These are phyloP conservation scores for Penaeus vannamei DNA, from an alignment of 1,140 invertebrate species.

Conservation along the genomic window DNA sequence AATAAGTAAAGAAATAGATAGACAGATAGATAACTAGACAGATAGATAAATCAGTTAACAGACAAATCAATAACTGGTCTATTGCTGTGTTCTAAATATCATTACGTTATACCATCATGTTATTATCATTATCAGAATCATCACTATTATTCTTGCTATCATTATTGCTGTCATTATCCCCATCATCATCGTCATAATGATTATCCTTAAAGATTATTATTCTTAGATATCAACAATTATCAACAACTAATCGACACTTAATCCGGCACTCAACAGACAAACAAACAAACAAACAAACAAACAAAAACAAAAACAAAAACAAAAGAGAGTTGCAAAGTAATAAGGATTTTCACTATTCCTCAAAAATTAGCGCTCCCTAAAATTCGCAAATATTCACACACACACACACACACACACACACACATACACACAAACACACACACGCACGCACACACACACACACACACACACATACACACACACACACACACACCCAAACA, in stretches of 20 bases:
- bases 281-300: too few relatives aligned
- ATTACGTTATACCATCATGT: too few relatives aligned
- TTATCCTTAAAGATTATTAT: too few relatives aligned
- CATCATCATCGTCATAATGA: too few relatives aligned
- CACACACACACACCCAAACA: neutral
- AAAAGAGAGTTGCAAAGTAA: neutral
- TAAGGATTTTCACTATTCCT: neutral
- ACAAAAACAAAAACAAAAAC: too few relatives aligned
- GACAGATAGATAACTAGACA: neutral
- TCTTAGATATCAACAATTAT: too few relatives aligned
- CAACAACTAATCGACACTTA: too few relatives aligned
- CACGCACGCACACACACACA: neutral
- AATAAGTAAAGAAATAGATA: neutral
- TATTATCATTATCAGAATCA: too few relatives aligned
- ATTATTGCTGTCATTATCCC: too few relatives aligned
- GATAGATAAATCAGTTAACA: neutral
- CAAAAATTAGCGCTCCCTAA: neutral
- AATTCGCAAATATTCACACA: neutral
- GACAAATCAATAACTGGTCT: neutral
- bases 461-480: neutral
- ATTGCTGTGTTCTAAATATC: too few relatives aligned
- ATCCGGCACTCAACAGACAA: too few relatives aligned
- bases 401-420: constrained; percentile 7
- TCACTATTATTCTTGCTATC: too few relatives aligned
- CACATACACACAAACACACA: neutral